Conservation (phyloP, 2,797 vertebrate species). For the Dicrostonyx torquatus region DNA sequence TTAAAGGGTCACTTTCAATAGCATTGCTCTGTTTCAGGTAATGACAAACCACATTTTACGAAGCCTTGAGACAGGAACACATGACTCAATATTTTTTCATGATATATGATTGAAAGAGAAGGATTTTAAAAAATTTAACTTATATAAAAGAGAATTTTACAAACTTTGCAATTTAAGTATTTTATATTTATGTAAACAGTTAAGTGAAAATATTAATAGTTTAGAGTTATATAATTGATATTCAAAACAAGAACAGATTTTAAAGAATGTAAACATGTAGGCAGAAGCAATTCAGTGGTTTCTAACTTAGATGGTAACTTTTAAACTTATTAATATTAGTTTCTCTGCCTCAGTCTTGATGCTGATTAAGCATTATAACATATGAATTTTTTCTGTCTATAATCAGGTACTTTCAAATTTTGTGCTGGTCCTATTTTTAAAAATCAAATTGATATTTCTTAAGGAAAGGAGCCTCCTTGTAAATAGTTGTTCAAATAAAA, state of each 20-base stretch:
- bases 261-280: slow-evolving; percentile 1
- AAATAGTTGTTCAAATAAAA: not conserved
- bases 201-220: slow-evolving; percentile 8
- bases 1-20: not conserved
- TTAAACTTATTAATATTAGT: not conserved
- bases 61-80: not conserved
- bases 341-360: not conserved
- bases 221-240: not conserved
- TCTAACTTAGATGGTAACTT: not conserved
- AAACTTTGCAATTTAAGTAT: not conserved
- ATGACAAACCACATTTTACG: not conserved
- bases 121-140: not conserved
- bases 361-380: not conserved
- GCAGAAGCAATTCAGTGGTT: not conserved
- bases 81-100: not conserved
- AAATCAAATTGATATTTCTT: not conserved
- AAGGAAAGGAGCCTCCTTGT: not conserved
- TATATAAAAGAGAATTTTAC: not conserved
- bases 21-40: not conserved
- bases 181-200: not conserved
- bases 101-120: not conserved
- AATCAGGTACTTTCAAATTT: not conserved
- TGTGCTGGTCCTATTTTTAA: not conserved
- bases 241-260: slow-evolving; percentile 30
- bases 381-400: not conserved